Base-by-base conservation (phyloP, 2,113 vertebrate genomes). In the Rhabdomys dilectus region DNA sequence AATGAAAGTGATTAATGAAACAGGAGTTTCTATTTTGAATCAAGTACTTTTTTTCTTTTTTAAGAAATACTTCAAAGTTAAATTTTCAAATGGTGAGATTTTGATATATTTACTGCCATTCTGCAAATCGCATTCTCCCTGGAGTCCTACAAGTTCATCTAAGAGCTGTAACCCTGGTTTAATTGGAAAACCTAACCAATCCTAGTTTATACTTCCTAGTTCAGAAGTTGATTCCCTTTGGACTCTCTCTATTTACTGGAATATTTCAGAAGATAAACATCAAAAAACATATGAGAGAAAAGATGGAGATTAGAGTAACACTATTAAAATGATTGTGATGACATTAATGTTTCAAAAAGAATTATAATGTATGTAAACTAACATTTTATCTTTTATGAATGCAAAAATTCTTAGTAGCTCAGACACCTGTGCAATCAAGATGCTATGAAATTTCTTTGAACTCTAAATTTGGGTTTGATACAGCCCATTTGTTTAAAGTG, bases 401-500 rank as follows among this genome's bases (percentile, higher is more conserved):
- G 53, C 19, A 91, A 97, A 98, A 97, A 95, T 91, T 97, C 13
- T 94, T 86, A 96, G 53, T 45, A 97, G 42, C 91, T 97, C 82
- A 97, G 91, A 88, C 87, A 98, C 95, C 97, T 98, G 89, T 96
- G 91, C 88, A 98, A 97, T 98, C 97, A 98, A 97, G 96, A 97
- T 93, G 51, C 91, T 96, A 34, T 91, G 97, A 97, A 95, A 88
- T 98, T 98, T 98, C 96, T 98, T 98, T 98, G 97, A 98, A 98
- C 93, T 95, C 95, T 64, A 98, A 97, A 98, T 98, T 98, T 98
- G 60, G n/a, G 80, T 97, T 98, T 98, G 97, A 96, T 96, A 92
- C 56, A 95, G 80, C 84, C 91, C 91, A 95, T 97, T 98, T 98
- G 64, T 98, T 98, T 97, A 98, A 98, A 98, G 98, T 98, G 93